Conservation (phyloP, 2,113 vertebrate genomes). For the Hemicordylus capensis region DNA sequence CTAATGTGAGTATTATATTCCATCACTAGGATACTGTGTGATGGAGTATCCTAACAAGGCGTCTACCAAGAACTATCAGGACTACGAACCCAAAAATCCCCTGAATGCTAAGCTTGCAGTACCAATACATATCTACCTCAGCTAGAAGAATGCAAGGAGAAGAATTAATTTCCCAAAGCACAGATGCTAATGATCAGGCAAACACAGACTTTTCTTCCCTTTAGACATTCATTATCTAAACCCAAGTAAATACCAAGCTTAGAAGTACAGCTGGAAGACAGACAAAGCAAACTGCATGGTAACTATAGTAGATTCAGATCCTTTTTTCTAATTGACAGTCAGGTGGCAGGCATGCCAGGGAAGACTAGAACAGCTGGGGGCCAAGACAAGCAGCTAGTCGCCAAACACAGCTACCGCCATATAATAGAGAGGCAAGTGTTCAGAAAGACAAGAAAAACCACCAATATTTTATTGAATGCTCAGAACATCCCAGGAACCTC, state of each 20-base stretch:
- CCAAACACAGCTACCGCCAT: not conserved
- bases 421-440: not conserved
- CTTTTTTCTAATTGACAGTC: slow-evolving; percentile 33
- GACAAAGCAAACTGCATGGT: slow-evolving; percentile 53
- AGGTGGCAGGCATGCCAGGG: slow-evolving; percentile 27
- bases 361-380: slow-evolving; percentile 46
- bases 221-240: slow-evolving; percentile 56
- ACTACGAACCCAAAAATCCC: not conserved
- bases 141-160: slow-evolving; percentile 40
- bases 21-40: too few relatives aligned
- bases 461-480: slow-evolving; percentile 38
- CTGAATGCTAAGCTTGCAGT: slow-evolving; percentile 27
- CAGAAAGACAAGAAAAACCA: slow-evolving; percentile 13
- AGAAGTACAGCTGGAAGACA: slow-evolving; percentile 53
- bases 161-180: slow-evolving; percentile 44
- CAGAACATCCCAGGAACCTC: not conserved
- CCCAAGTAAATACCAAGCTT: slow-evolving; percentile 52
- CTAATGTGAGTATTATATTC: slow-evolving; percentile 43
- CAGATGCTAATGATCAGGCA: slow-evolving; percentile 51
- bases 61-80: not conserved
- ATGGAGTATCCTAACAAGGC: slow-evolving; percentile 25
- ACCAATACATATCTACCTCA: slow-evolving; percentile 22
- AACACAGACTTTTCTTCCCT: slow-evolving; percentile 45
- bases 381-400: slow-evolving; percentile 47
- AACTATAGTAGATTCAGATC: slow-evolving; percentile 44